These are phyloP conservation scores for Propithecus perrieri DNA, from an alignment of 2,797 vertebrate species.

Conservation along the genomic window DNA sequence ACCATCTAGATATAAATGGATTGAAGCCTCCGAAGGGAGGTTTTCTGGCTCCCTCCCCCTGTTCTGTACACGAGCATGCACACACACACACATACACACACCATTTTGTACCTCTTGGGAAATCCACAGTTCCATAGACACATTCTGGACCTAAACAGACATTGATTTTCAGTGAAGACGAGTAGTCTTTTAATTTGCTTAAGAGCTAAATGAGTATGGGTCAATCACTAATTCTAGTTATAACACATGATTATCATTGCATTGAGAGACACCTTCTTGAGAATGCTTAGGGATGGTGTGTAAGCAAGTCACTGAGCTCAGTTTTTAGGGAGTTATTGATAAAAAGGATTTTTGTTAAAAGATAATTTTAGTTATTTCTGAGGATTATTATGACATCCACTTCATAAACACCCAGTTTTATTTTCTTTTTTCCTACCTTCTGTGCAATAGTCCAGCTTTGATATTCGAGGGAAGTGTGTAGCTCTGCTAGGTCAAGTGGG, in stretches of 20 bases:
- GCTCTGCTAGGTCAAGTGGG: neutral
- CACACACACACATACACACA: neutral
- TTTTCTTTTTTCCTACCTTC: neutral
- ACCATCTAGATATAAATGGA: neutral
- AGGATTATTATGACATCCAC: neutral
- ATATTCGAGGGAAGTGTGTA: neutral
- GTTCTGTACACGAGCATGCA: too few species aligned
- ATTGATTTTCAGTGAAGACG: conserved; percentile 11
- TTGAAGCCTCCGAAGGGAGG: neutral
- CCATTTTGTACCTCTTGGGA: neutral
- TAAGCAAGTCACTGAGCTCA: neutral
- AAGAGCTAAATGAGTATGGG: neutral
- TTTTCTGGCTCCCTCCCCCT: too few species aligned
- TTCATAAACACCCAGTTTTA: neutral
- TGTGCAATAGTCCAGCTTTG: neutral
- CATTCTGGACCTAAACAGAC: neutral
- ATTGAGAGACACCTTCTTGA: neutral
- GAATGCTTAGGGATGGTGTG: neutral
- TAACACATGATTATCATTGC: neutral
- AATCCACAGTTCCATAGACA: neutral
- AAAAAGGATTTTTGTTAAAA: neutral
- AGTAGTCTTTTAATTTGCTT: conserved; percentile 52
- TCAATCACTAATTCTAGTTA: neutral
- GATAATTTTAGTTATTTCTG: neutral
- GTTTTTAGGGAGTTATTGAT: neutral